Conservation (phyloP, 2,888 invertebrate genomes). For the Xestia ashworthii region DNA sequence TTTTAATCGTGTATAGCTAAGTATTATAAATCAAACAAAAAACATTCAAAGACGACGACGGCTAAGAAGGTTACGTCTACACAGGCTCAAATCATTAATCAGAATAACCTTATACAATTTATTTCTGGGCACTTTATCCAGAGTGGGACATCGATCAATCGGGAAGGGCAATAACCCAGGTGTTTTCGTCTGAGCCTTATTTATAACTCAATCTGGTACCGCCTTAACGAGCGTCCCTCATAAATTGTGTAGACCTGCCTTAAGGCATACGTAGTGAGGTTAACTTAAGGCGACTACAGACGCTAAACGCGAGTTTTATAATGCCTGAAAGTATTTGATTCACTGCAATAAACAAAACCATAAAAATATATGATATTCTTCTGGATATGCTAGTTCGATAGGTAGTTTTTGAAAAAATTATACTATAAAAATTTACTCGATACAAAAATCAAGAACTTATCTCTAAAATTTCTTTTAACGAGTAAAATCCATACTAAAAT, state of each 20-base stretch:
- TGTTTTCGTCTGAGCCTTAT: conserved; percentile 62
- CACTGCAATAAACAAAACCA: too few relatives aligned
- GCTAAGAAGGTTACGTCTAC: conserved; percentile 8
- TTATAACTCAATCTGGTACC: conserved; percentile 67
- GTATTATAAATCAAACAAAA: neutral
- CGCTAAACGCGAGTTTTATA: too few relatives aligned
- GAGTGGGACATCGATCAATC: conserved; percentile 66
- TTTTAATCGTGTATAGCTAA: neutral
- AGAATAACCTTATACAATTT: conserved; percentile 52
- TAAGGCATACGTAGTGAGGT: conserved; percentile 7
- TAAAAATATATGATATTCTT: too few relatives aligned
- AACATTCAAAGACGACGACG: conserved; percentile 8
- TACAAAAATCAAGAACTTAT: too few relatives aligned
- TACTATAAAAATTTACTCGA: too few relatives aligned
- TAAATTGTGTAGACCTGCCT: conserved; percentile 53
- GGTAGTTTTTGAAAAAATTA: too few relatives aligned
- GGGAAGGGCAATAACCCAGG: conserved; percentile 58
- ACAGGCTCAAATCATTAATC: conserved; percentile 48
- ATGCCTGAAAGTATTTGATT: too few relatives aligned
- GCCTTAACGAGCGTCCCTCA: conserved; percentile 53
- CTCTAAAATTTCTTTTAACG: too few relatives aligned
- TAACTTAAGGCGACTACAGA: too few relatives aligned
- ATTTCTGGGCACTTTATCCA: conserved; percentile 52
- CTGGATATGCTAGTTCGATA: too few relatives aligned
- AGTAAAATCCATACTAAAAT: too few relatives aligned